phyloP scores from a whole-genome alignment of 2,888 invertebrate species.

The Argyresthia goedartella region DNA sequence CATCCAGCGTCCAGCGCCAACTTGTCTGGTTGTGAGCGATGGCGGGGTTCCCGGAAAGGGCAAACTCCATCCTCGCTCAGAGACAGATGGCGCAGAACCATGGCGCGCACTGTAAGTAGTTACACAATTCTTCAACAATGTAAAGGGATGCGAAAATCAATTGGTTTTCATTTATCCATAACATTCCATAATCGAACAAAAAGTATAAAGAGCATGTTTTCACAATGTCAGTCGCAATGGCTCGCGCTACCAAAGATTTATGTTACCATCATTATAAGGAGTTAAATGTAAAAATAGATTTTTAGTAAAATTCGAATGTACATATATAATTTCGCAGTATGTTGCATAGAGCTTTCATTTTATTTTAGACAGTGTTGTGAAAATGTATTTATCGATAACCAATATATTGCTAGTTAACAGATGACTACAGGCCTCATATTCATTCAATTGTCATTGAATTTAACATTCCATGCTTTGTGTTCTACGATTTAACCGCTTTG shows the following conservation, averaged over 20 bases:
- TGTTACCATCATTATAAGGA: constrained; percentile 64
- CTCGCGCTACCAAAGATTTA: constrained; percentile 67
- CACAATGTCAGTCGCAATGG: constrained; percentile 22
- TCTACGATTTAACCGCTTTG: constrained; percentile 7
- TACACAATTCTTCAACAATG: no score
- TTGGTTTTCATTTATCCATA: no score
- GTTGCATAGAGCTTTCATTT: constrained; percentile 42
- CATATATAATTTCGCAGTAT: constrained; percentile 52
- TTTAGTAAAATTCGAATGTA: constrained; percentile 44
- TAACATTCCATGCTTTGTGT: constrained; percentile 58
- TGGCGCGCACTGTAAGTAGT: no score
- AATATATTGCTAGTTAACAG: constrained; percentile 13
- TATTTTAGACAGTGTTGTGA: constrained; percentile 2
- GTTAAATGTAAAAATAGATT: constrained; percentile 49
- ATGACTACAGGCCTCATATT: constrained; percentile 1
- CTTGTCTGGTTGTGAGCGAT: no score
- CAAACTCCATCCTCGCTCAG: no score
- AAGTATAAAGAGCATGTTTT: no score
- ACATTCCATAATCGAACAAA: constrained; percentile 34
- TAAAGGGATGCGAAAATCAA: no score
- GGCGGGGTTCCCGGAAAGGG: no score
- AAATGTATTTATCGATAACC: constrained; percentile 3
- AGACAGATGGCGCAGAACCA: no score
- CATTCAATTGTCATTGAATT: constrained; percentile 12
- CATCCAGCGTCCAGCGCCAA: no score